phyloP scores from a whole-genome alignment of 2,797 vertebrate genomes.

The Sebastes matsubarae region DNA sequence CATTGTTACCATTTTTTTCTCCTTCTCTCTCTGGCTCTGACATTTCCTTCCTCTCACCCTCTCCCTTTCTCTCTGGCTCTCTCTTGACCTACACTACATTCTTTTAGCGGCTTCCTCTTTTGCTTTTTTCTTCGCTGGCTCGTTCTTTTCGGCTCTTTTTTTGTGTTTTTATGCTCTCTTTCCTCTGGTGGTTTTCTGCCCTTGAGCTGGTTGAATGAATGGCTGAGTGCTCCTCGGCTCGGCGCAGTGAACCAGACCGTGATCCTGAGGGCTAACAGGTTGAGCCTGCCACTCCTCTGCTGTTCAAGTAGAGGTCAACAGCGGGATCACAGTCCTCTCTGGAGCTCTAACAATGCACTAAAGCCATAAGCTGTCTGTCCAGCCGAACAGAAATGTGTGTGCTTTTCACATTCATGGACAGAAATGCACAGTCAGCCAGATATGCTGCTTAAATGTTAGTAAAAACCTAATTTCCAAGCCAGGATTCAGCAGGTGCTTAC shows the following conservation, averaged over 20 bases:
- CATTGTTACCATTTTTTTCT: conserved; percentile 59
- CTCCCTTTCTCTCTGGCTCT: conserved; percentile 28
- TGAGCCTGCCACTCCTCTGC: conserved; percentile 36
- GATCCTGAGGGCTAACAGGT: conserved; percentile 29
- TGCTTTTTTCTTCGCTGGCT: conserved; percentile 8
- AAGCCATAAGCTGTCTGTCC: not conserved
- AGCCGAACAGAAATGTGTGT: not conserved
- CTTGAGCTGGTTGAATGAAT: conserved; percentile 26
- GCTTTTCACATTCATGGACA: not conserved
- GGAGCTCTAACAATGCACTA: conserved; percentile 14
- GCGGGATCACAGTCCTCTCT: conserved; percentile 14
- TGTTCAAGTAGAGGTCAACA: conserved; percentile 38
- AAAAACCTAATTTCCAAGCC: not conserved
- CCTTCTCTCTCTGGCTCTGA: conserved; percentile 50
- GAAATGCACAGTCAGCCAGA: not conserved
- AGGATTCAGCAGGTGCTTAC: not conserved
- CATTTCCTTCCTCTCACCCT: conserved; percentile 63
- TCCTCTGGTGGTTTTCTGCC: conserved; percentile 33
- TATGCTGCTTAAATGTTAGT: not conserved
- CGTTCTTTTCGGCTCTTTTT: not conserved
- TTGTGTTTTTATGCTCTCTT: conserved; percentile 20
- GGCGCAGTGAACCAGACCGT: conserved; percentile 34
- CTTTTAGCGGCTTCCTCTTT: conserved; percentile 21
- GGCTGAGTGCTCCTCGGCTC: conserved; percentile 41
- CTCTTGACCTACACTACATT: conserved; percentile 35